These are phyloP conservation scores for Melipona quadrifasciata DNA, from an alignment of 1,140 invertebrate species.

Conservation along the genomic window DNA sequence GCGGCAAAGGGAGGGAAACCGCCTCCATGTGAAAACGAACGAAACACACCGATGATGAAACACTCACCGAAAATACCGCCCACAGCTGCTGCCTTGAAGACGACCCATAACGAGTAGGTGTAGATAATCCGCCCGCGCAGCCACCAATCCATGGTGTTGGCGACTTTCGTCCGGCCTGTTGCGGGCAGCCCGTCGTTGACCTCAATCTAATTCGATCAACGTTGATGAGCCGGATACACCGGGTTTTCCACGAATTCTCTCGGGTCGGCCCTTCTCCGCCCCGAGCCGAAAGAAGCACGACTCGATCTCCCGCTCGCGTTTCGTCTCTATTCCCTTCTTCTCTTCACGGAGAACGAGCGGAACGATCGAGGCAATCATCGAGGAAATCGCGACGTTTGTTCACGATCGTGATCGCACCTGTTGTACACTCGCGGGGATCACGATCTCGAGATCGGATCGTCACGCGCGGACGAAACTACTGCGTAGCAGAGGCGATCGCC, in stretches of 20 bases:
- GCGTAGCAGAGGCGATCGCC: background rate
- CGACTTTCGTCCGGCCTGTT: constrained; percentile 64
- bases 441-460: background rate
- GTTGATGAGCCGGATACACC: constrained; percentile 46
- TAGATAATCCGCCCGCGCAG: constrained; percentile 75
- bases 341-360: constrained; percentile 1
- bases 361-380: constrained; percentile 23
- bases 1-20: background rate
- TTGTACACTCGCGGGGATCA: constrained; percentile 16
- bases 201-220: constrained; percentile 64
- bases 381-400: constrained; percentile 32
- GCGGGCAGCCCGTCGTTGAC: constrained; percentile 42
- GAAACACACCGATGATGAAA: too few relatives aligned
- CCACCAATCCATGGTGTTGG: constrained; percentile 74
- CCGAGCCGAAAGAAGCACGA: background rate
- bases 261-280: background rate
- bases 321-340: background rate
- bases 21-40: too few relatives aligned
- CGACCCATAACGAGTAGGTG: constrained; percentile 76
- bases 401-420: constrained; percentile 4
- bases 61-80: constrained; percentile 77
- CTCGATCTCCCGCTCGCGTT: background rate
- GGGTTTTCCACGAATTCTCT: constrained; percentile 3
- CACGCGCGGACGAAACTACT: background rate
- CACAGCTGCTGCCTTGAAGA: constrained; percentile 69